Conservation (phyloP, 2,113 vertebrate species). For the Piaya cayana region DNA sequence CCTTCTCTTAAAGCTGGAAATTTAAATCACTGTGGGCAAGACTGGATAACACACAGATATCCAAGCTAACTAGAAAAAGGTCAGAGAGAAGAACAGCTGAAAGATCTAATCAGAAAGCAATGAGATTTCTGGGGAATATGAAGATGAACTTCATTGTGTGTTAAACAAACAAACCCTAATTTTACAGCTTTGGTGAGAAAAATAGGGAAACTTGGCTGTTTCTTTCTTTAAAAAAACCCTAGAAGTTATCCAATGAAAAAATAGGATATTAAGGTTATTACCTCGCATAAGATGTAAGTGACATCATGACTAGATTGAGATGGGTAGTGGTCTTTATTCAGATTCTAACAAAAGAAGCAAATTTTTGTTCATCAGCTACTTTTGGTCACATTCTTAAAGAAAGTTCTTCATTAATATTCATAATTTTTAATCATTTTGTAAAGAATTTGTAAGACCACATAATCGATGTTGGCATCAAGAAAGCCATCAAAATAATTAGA, state of each 20-base stretch:
- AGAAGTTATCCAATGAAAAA: not conserved
- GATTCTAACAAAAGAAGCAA: constrained; percentile 29
- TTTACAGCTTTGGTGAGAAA: not conserved
- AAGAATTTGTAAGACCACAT: not conserved
- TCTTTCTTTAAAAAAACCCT: not conserved
- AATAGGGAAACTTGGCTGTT: not conserved
- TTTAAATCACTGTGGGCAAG: not conserved
- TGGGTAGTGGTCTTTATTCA: constrained; percentile 11
- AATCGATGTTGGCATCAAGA: not conserved
- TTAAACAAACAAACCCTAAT: not conserved
- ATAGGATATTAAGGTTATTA: constrained; percentile 23
- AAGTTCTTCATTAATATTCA: not conserved
- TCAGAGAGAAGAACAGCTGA: not conserved
- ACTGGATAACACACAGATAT: not conserved
- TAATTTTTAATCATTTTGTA: not conserved
- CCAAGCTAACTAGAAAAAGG: not conserved
- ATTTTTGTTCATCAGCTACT: constrained; percentile 31
- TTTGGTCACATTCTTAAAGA: not conserved
- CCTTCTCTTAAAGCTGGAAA: not conserved
- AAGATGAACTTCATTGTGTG: not conserved
- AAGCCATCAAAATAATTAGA: not conserved
- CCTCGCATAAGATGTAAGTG: constrained; percentile 4
- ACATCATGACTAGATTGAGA: constrained; percentile 37
- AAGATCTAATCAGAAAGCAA: not conserved
- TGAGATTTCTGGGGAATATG: not conserved